These are phyloP conservation scores for Tragelaphus scriptus DNA, from an alignment of 2,113 vertebrate genomes.

Conservation along the genomic window DNA sequence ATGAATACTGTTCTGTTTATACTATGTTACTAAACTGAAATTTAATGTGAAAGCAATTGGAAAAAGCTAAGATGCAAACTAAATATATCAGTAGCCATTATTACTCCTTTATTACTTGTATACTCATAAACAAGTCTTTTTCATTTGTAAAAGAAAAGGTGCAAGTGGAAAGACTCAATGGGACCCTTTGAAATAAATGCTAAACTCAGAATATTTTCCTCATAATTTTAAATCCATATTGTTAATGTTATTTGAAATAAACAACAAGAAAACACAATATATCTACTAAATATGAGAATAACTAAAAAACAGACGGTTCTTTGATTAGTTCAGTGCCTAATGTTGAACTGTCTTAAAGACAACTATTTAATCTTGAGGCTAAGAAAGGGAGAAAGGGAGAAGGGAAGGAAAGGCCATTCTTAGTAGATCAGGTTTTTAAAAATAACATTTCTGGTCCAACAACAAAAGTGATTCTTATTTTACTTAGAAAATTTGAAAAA, in stretches of 20 bases:
- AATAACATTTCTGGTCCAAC: background rate
- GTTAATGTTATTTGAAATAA: background rate
- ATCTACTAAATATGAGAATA: background rate
- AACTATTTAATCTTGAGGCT: background rate
- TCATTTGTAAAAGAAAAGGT: background rate
- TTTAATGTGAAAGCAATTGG: background rate
- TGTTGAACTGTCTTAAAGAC: background rate
- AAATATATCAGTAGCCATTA: background rate
- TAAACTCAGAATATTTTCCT: background rate
- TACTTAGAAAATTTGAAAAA: background rate
- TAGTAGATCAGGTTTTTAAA: background rate
- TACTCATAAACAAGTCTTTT: background rate
- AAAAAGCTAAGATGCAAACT: background rate
- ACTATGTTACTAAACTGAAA: background rate
- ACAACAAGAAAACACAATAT: background rate
- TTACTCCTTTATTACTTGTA: background rate
- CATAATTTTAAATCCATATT: background rate
- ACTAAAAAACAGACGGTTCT: background rate
- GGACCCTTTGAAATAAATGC: background rate
- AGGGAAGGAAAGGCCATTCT: background rate
- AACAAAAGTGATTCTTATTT: background rate
- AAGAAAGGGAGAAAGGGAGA: background rate
- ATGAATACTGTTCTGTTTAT: background rate
- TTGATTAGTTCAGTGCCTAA: background rate
- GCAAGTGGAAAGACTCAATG: background rate